These are phyloP conservation scores for Oreochromis aureus DNA, from an alignment of 2,113 vertebrate genomes.

Conservation along the genomic window DNA sequence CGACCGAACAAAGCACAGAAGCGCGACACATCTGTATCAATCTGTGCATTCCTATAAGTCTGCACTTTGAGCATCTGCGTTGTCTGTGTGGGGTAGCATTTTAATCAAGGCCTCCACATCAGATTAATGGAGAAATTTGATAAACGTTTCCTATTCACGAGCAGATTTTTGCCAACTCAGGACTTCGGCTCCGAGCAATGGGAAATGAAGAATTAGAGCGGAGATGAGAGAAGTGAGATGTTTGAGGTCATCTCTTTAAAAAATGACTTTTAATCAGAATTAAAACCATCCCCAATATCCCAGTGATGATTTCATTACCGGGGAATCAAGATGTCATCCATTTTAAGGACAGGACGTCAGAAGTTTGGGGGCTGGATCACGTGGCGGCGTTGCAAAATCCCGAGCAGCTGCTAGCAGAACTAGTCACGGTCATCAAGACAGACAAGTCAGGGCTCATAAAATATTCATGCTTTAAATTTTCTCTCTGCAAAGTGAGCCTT, in stretches of 20 bases:
- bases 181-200: constrained; percentile 41
- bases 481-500: constrained; percentile 51
- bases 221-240: constrained; percentile 56
- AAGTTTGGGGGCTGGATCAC: constrained; percentile 13
- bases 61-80: constrained; percentile 50
- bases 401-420: constrained; percentile 41
- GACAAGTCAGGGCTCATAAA: constrained; percentile 58
- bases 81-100: constrained; percentile 47
- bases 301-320: constrained; percentile 67
- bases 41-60: constrained; percentile 39
- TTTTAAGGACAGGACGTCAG: constrained; percentile 40
- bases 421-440: constrained; percentile 42
- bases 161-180: constrained; percentile 63
- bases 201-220: constrained; percentile 61
- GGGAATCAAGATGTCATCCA: constrained; percentile 65
- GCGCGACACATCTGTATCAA: constrained; percentile 54
- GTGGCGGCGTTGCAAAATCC: not conserved
- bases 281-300: constrained; percentile 59
- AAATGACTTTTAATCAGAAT: constrained; percentile 70
- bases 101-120: constrained; percentile 64
- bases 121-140: constrained; percentile 70
- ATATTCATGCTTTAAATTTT: constrained; percentile 61
- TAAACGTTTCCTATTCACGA: constrained; percentile 55
- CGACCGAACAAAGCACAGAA: not conserved
- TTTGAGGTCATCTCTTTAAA: constrained; percentile 67